These are phyloP conservation scores for Metalampra italica DNA, from an alignment of 2,888 invertebrate species.

Conservation along the genomic window DNA sequence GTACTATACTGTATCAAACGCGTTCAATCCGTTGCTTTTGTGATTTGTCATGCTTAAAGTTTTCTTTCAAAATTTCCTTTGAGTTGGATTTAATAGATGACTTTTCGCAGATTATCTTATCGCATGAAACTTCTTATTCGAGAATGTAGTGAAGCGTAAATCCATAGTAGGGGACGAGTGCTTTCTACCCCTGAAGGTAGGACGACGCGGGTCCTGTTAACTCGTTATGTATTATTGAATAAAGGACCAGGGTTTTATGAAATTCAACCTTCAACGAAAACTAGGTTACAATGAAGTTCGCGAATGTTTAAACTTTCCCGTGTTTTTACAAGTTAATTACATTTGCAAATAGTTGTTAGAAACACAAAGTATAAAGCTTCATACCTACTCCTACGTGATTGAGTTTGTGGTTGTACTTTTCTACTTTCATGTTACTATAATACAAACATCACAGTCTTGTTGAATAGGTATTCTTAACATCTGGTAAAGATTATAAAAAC, in stretches of 20 bases:
- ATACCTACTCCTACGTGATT: too few relatives aligned
- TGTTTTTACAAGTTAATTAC: slow-evolving; percentile 2
- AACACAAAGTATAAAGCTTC: not conserved
- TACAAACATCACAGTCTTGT: too few relatives aligned
- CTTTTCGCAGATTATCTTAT: not conserved
- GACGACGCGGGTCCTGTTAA: slow-evolving; percentile 29
- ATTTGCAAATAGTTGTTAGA: not conserved
- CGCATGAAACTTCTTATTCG: too few relatives aligned
- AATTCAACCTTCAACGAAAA: slow-evolving; percentile 41
- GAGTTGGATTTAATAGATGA: too few relatives aligned
- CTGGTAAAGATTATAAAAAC: too few relatives aligned
- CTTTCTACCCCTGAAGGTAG: not conserved
- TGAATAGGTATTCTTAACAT: too few relatives aligned
- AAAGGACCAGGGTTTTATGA: slow-evolving; percentile 45
- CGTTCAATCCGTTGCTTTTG: too few relatives aligned
- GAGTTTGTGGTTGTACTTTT: not conserved
- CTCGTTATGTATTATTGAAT: slow-evolving; percentile 48
- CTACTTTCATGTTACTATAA: too few relatives aligned
- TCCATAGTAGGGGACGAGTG: not conserved
- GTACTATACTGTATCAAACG: too few relatives aligned
- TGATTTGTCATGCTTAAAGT: too few relatives aligned
- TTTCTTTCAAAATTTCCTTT: too few relatives aligned
- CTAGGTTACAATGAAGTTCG: slow-evolving; percentile 32
- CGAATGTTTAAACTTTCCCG: slow-evolving; percentile 8
- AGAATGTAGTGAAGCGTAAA: not conserved